Conservation (phyloP, 35 echinoderm and acorn worm species). For the Chiridota heheva region DNA sequence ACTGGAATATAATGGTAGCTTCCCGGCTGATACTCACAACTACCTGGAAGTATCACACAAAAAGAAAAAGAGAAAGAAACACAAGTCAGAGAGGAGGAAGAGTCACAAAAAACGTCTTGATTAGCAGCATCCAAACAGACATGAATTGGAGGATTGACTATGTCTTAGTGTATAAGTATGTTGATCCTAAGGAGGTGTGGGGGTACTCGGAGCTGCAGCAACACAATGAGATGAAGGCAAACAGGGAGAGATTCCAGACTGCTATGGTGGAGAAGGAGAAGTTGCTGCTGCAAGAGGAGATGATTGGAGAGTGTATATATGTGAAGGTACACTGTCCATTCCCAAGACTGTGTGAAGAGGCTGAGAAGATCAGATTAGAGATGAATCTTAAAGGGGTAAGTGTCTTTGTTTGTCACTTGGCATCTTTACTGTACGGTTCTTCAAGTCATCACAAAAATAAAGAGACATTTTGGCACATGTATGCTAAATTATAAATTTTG, state of each 20-base stretch:
- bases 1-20: too few species aligned
- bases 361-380: conserved; percentile 84
- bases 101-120: too few species aligned
- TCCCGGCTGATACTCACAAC: too few species aligned
- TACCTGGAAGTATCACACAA: too few species aligned
- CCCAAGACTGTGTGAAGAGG: conserved; percentile 72
- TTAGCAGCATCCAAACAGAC: too few species aligned
- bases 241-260: conserved; percentile 56
- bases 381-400: conserved; percentile 95
- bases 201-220: conserved; percentile 52
- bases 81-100: too few species aligned
- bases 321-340: conserved; percentile 90
- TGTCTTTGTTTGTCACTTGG: not conserved
- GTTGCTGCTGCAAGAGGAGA: conserved; percentile 59
- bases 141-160: conserved; percentile 83
- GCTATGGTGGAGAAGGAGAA: conserved; percentile 53
- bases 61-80: too few species aligned
- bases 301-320: conserved; percentile 65
- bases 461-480: not conserved
- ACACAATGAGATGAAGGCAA: conserved; percentile 27
- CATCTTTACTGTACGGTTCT: not conserved
- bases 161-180: conserved; percentile 71
- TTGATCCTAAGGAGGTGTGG: conserved; percentile 44
- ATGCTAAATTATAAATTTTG: not conserved
- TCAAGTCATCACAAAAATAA: not conserved